A percentile compares a stretch with the other conserved stretches of the same genome.
These are phyloP conservation scores for Catocala sponsa DNA, from an alignment of 2,888 invertebrate genomes.

Conservation along the genomic window DNA sequence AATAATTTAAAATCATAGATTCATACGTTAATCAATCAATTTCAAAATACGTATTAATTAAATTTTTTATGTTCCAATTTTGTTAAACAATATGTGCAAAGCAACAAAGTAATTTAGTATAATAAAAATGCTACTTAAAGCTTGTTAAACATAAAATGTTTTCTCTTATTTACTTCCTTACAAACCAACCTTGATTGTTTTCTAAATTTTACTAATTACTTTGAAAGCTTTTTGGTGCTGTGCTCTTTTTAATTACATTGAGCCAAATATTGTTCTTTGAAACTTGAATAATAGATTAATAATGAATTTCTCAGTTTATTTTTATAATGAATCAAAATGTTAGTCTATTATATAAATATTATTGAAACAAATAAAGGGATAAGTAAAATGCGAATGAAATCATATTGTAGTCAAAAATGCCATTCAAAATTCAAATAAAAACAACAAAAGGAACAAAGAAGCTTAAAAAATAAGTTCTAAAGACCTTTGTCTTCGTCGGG, in stretches of 20 bases:
- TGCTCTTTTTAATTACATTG: constrained; percentile 6
- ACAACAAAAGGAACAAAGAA: constrained; percentile 8
- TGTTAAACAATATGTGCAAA: not conserved
- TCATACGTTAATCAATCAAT: too few species aligned
- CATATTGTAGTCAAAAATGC: constrained; percentile 1
- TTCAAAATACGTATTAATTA: too few species aligned
- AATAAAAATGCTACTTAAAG: not conserved
- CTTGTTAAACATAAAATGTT: not conserved
- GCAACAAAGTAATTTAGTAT: not conserved
- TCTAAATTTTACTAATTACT: constrained; percentile 10
- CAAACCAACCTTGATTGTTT: constrained; percentile 14
- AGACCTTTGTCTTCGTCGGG: constrained; percentile 10
- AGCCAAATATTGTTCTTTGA: constrained; percentile 14
- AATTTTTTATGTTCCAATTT: too few species aligned
- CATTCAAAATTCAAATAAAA: constrained; percentile 8
- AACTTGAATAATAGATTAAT: constrained; percentile 14
- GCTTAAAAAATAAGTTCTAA: constrained; percentile 12
- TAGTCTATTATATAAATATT: not conserved
- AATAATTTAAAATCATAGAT: too few species aligned
- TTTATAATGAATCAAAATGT: not conserved
- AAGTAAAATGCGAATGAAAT: not conserved
- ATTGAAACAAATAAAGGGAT: not conserved
- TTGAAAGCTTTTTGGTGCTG: constrained; percentile 7
- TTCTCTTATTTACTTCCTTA: constrained; percentile 6
- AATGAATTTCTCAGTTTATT: not conserved